phyloP scores from a whole-genome alignment of 2,113 vertebrate genomes.

The Chitala chitala region DNA sequence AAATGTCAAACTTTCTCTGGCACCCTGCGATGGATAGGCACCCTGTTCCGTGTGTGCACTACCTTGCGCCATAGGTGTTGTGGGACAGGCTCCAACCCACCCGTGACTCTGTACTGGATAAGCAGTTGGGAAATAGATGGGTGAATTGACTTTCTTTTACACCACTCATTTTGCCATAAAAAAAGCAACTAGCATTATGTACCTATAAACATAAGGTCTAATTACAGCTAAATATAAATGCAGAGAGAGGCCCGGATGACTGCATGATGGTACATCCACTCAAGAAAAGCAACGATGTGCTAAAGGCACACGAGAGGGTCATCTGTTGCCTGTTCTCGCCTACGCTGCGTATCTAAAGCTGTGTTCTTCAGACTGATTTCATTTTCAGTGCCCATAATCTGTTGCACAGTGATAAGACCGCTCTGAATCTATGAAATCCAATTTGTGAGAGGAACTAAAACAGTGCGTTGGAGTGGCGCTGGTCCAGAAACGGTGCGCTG shows the following conservation, averaged over 20 bases:
- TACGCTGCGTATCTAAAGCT: neutral
- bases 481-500: no score
- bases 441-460: neutral
- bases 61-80: no score
- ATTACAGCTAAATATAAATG: neutral
- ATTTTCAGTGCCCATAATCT: neutral
- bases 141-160: no score
- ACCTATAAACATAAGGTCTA: neutral
- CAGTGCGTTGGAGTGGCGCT: no score
- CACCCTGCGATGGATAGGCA: no score
- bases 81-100: no score
- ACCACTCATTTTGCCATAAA: no score
- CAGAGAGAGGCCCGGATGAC: neutral
- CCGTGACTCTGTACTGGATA: no score
- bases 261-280: neutral
- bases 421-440: neutral
- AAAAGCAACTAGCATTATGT: neutral
- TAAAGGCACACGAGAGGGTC: neutral
- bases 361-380: neutral
- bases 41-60: no score
- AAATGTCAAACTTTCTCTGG: no score
- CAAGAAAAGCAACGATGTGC: neutral
- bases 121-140: no score
- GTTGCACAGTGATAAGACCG: neutral
- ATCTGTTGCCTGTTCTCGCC: neutral